A percentile compares a stretch with the other conserved stretches of the same genome.
Evolutionary conservation across 2,888 invertebrate genomes (phyloP).

Genomic region (Stratiomys singularior): DNA sequence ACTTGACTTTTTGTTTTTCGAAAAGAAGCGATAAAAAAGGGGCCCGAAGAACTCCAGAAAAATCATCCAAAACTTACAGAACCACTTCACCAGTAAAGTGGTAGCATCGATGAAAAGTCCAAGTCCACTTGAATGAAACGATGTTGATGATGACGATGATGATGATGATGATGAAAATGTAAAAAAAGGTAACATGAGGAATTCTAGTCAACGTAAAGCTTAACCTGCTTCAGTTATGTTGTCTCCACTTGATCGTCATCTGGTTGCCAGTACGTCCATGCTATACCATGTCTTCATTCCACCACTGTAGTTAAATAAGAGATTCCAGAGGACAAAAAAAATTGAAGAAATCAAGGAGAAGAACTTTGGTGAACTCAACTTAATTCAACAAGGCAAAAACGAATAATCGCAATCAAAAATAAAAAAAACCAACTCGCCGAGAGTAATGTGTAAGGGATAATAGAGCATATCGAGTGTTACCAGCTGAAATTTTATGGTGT

Average conservation of each 20-base stretch:
- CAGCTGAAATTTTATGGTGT: neutral
- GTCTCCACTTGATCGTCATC: neutral
- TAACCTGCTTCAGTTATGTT: neutral
- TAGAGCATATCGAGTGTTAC: neutral
- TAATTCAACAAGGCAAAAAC: neutral
- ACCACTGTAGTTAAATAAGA: too few species aligned
- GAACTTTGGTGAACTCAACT: slow-evolving; percentile 3
- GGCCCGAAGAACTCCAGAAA: too few species aligned
- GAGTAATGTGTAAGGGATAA: too few species aligned
- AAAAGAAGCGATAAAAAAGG: too few species aligned
- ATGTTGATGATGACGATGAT: neutral
- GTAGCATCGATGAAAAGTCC: slow-evolving; percentile 8
- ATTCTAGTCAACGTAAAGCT: neutral
- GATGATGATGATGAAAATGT: neutral
- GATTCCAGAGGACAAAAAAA: neutral
- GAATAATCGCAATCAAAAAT: too few species aligned
- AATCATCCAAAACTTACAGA: slow-evolving; percentile 4
- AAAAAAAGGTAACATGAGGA: neutral
- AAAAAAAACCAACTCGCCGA: too few species aligned
- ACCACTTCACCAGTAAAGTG: neutral
- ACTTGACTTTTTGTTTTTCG: too few species aligned
- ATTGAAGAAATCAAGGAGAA: neutral
- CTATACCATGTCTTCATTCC: too few species aligned
- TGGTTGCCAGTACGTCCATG: neutral
- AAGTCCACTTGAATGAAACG: slow-evolving; percentile 1